Percentiles rank a stretch among this genome's conserved stretches.
Conservation (phyloP, 2,888 invertebrate genomes). For the Chaetoderma sp. region DNA sequence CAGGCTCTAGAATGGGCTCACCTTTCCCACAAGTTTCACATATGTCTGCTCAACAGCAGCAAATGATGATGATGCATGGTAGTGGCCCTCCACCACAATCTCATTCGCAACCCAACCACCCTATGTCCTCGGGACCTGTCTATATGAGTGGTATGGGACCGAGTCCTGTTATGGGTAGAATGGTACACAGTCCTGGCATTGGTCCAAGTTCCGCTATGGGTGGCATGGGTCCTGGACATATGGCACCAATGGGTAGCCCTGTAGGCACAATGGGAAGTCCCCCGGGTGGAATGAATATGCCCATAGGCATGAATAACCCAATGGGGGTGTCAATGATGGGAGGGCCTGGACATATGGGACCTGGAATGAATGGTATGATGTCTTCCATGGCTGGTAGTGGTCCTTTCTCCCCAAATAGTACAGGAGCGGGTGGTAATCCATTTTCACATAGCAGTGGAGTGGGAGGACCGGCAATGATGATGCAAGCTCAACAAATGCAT, state of each 20-base stretch:
- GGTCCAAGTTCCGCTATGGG: conserved; percentile 21
- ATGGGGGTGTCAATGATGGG: conserved; percentile 35
- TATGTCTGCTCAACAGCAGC: conserved; percentile 41
- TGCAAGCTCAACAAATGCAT: conserved; percentile 45
- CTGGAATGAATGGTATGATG: conserved; percentile 43
- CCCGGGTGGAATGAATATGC: conserved; percentile 27
- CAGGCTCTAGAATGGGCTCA: conserved; percentile 13
- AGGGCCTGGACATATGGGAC: conserved; percentile 9
- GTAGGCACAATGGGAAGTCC: conserved; percentile 36
- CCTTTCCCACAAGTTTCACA: conserved; percentile 35
- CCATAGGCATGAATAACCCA: conserved; percentile 28
- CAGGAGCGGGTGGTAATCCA: conserved; percentile 43
- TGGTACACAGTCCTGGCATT: conserved; percentile 18
- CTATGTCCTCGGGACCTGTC: neutral
- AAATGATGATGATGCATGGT: conserved; percentile 40
- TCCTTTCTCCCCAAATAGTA: conserved; percentile 35
- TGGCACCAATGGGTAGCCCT: conserved; percentile 2
- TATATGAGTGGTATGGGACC: conserved; percentile 20
- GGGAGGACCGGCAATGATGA: conserved; percentile 37
- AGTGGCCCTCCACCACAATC: conserved; percentile 15
- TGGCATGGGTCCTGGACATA: conserved; percentile 14
- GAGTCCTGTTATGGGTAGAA: conserved; percentile 20
- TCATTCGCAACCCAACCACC: too few species aligned
- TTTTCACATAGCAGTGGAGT: conserved; percentile 30
- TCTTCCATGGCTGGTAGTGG: conserved; percentile 40